Evolutionary conservation across 2,888 invertebrate species (phyloP).

Genomic region (Didymodactylos carnosus): DNA sequence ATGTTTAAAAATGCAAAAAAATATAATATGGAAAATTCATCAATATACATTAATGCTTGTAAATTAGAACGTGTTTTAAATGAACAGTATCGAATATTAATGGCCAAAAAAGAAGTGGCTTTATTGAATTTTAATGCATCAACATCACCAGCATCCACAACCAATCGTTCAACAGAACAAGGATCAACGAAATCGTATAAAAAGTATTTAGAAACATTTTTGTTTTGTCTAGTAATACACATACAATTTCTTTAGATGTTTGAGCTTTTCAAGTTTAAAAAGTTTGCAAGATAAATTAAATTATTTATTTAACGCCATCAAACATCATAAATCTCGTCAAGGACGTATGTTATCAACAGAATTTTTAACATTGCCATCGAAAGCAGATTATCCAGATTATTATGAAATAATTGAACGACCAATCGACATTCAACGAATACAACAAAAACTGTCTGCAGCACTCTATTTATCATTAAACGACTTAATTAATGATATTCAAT

Average conservation of each 20-base stretch:
- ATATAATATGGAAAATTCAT: conserved; percentile 38
- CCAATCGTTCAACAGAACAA: background rate
- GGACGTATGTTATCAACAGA: conserved; percentile 1
- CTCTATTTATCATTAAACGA: conserved; percentile 6
- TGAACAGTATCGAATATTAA: background rate
- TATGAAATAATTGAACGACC: conserved; percentile 12
- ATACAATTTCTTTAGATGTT: background rate
- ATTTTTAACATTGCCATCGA: conserved; percentile 12
- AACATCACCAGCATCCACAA: background rate
- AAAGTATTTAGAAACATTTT: background rate
- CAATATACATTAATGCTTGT: conserved; percentile 2
- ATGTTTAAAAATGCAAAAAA: conserved; percentile 85
- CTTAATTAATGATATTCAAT: background rate
- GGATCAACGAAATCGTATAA: background rate
- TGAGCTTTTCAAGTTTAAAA: background rate
- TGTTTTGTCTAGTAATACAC: too few species aligned
- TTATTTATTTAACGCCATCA: background rate
- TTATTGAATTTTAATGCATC: background rate
- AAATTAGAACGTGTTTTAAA: background rate
- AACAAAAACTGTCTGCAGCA: background rate
- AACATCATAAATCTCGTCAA: background rate
- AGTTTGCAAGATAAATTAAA: background rate
- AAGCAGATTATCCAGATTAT: conserved; percentile 11
- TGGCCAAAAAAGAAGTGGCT: background rate
- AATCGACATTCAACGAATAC: conserved; percentile 9